These are phyloP conservation scores for Ctenoplectra terminalis DNA, from an alignment of 1,140 invertebrate species.

Conservation along the genomic window DNA sequence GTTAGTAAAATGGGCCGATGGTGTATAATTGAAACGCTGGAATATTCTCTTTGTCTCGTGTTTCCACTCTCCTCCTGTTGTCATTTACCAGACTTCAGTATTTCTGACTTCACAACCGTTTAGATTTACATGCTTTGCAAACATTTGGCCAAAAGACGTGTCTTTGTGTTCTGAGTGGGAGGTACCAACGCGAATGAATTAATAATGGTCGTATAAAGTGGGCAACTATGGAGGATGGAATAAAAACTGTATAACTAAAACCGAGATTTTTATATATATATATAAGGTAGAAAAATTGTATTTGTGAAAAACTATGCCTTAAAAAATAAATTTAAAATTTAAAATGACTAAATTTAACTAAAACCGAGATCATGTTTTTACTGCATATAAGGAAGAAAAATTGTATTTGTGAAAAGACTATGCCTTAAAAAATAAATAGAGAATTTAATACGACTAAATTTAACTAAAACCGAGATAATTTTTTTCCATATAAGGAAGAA, in stretches of 20 bases:
- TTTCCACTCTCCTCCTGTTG: neutral
- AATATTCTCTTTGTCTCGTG: conserved; percentile 1
- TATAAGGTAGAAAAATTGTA: neutral
- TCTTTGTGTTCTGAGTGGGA: neutral
- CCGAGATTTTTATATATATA: neutral
- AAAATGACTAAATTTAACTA: no score
- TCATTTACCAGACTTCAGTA: conserved; percentile 14
- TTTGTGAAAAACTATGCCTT: neutral
- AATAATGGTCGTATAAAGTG: conserved; percentile 18
- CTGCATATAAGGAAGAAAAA: no score
- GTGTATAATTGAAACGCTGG: conserved; percentile 39
- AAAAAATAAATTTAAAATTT: no score
- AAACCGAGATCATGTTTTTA: no score
- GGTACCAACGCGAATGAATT: conserved; percentile 36
- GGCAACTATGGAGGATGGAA: no score
- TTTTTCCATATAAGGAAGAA: no score
- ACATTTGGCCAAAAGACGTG: conserved; percentile 17
- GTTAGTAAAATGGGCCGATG: conserved; percentile 30
- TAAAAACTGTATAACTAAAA: neutral
- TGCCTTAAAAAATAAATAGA: no score
- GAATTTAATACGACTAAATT: no score
- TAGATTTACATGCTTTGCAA: neutral
- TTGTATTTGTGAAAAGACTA: no score
- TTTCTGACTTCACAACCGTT: conserved; percentile 3
- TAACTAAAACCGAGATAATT: no score